These are phyloP conservation scores for Entomobrya proxima DNA, from an alignment of 2,888 invertebrate genomes.

Conservation along the genomic window DNA sequence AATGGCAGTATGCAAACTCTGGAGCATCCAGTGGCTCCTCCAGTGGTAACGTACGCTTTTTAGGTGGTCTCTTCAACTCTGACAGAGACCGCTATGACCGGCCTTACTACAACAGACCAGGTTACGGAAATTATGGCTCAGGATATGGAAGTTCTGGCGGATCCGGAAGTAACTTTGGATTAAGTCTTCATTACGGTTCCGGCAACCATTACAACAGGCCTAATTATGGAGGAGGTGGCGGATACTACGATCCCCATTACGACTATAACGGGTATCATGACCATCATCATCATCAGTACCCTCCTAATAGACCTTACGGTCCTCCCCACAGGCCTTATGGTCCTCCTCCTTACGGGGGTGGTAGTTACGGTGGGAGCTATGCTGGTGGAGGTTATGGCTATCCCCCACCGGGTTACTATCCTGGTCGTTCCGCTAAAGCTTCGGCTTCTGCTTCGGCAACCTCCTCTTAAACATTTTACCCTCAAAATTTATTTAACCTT, in stretches of 20 bases:
- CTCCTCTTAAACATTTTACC: neutral
- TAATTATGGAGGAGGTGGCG: neutral
- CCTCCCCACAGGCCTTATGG: neutral
- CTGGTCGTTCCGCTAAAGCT: neutral
- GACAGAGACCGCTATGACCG: neutral
- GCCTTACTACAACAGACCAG: neutral
- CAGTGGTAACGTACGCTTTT: constrained; percentile 18
- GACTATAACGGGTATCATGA: constrained; percentile 17
- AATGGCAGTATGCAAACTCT: constrained; percentile 27
- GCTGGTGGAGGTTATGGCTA: no score
- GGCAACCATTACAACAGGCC: neutral
- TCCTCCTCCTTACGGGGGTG: neutral
- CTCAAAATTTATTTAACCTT: neutral
- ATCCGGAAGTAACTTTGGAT: constrained; percentile 17
- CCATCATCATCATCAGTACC: neutral
- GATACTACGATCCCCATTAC: constrained; percentile 25
- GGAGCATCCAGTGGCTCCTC: neutral
- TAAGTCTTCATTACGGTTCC: neutral
- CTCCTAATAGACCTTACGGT: neutral
- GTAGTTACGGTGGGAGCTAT: constrained; percentile 2
- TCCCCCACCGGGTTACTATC: constrained; percentile 7
- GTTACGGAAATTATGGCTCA: neutral
- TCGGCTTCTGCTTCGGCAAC: neutral
- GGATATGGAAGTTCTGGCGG: neutral
- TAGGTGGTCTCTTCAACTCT: neutral